Base-by-base conservation (phyloP, 2,113 vertebrate genomes). In the Uria lomvia region DNA sequence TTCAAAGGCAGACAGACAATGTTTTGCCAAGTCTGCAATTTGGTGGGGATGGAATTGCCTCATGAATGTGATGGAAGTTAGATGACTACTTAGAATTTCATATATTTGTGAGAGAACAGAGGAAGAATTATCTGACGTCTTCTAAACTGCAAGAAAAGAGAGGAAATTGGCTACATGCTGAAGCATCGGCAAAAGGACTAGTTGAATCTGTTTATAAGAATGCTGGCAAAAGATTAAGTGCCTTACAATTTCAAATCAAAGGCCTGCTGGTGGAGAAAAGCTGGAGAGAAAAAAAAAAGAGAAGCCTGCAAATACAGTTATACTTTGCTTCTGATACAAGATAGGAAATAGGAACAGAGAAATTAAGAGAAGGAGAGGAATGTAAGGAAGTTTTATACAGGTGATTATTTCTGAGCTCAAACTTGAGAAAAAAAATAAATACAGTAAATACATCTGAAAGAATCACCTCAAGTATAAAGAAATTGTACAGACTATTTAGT, bases 21-120 rank as follows among this genome's bases (percentile, higher is more conserved):
- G 83, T 96, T 98, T 96, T 23, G 26, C 85, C 83, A 97, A 95
- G 91, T 95, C 96, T 97, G 92, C 92, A 97, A 86, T 96, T 97
- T 93, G 75, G n/a, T 70, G 53, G 71, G 76, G 81, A 94, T 91
- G 81, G 94, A 98, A 94, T 77, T 96, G 55, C 53, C 70, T 95
- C 87, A 85, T 74, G 65, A 97, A 92, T 97, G 86, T 60, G 71
- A 97, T 86, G 93, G 94, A 96, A 98, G 84, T 47, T 95, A 90
- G 86, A 92, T 84, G 93, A 95, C 96, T 96, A 65, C 59, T 97
- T 93, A 88, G 80, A 96, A 96, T 92, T 97, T 96, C 86, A 96
- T 95, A 73, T 95, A 72, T 84, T 88, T 93, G 91, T 55, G 77
- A 92, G 88, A 92, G 94, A 97, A 94, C 65, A 94, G 88, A 96